Conservation (phyloP, 2,113 vertebrate species). For the Numida meleagris region DNA sequence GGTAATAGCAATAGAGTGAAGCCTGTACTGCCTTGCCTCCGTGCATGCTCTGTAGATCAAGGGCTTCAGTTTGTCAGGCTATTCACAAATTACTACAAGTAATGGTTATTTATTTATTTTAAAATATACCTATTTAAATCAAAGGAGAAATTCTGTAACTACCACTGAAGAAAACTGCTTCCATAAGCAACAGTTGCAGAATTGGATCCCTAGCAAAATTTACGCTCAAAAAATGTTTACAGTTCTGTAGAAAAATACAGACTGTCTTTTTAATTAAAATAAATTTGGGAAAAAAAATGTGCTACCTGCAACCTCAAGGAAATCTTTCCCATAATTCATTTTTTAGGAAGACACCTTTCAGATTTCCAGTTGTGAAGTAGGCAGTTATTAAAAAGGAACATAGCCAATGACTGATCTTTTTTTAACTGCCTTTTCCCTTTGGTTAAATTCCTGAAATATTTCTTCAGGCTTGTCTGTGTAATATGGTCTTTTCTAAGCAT, state of each 20-base stretch:
- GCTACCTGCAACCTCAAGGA: neutral
- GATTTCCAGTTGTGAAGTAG: neutral
- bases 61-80: neutral
- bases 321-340: neutral
- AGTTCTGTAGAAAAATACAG: neutral
- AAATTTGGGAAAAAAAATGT: slow-evolving; percentile 8
- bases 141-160: neutral
- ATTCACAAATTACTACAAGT: neutral
- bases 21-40: neutral
- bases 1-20: neutral
- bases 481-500: neutral
- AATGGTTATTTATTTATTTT: neutral
- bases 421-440: slow-evolving; percentile 9
- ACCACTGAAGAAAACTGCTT: neutral
- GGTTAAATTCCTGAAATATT: slow-evolving; percentile 38
- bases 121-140: neutral
- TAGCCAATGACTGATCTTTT: neutral
- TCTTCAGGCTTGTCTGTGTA: neutral
- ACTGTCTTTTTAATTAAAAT: neutral
- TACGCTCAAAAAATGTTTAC: neutral
- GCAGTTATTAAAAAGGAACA: neutral
- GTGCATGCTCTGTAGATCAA: neutral
- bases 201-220: neutral
- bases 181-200: neutral
- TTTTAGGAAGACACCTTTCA: neutral